phyloP scores from a whole-genome alignment of 2,888 invertebrate species.

The Agriopis aurantiaria region DNA sequence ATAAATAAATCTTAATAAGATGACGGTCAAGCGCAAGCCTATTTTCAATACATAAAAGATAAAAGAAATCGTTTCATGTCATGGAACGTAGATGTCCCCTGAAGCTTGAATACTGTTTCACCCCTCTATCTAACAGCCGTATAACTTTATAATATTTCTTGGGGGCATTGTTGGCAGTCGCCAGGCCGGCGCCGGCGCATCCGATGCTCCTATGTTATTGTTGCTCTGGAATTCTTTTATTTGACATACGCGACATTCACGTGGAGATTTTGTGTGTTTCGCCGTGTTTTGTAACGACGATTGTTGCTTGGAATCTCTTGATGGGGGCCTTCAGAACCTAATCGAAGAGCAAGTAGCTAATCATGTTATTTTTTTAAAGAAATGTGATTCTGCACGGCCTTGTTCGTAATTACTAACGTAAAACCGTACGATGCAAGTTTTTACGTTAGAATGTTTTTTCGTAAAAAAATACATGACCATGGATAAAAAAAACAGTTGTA shows the following conservation, averaged over 20 bases:
- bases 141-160: constrained; percentile 73
- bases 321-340: constrained; percentile 7
- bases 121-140: constrained; percentile 43
- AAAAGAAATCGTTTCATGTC: too few species aligned
- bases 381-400: background rate
- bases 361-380: background rate
- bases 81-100: background rate
- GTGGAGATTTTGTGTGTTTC: constrained; percentile 67
- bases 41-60: too few species aligned
- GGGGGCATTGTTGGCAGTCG: constrained; percentile 63
- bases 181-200: constrained; percentile 79
- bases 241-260: constrained; percentile 78
- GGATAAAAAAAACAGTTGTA: too few species aligned
- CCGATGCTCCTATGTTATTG: constrained; percentile 78
- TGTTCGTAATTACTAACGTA: background rate
- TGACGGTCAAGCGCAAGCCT: too few species aligned
- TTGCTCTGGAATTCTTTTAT: constrained; percentile 79
- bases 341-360: background rate
- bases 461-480: too few species aligned
- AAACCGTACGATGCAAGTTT: too few species aligned
- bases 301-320: constrained; percentile 30
- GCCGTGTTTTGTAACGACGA: constrained; percentile 51
- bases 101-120: constrained; percentile 1
- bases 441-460: too few species aligned
- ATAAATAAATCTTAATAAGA: too few species aligned